Evolutionary conservation across 2,113 vertebrate genomes (phyloP), one percentile per base, ranked within the genome.

Genomic region (Cranoglanis bouderius): DNA sequence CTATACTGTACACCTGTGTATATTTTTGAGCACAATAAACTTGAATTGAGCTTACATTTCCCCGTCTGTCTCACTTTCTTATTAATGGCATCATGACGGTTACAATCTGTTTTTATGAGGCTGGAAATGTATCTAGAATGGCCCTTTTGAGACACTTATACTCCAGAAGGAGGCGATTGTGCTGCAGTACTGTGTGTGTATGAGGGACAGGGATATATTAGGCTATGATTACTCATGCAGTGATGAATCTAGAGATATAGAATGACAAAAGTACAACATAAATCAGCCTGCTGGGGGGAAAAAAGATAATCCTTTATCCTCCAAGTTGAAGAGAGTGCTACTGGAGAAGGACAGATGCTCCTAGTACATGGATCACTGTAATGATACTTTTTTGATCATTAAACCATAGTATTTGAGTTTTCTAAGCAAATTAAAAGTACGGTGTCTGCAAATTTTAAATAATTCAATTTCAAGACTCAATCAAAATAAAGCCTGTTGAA

Each of bases 21-120:
- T 59, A 83, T 61, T 12, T 61, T 21, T 32, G 43, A 85, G 61
- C 53, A 49, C 59, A 67, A 67, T 85, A 51, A 49, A 85, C 43
- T 4, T 65, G 83, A 49, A 67, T 67, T 49, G 83, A 2, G 59
- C 67, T 49, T 49, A 85, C 29, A 32, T 85, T 85, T 65, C 29
- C 29, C 61, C 29, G 40, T 67, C 83, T 51, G 83, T 67, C 57
- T n/a, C 59, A n/a, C 40, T 84, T 84, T 84, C 59, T 84, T 84
- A 63, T 46, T 63, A 84, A 84, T 65, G 38, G 59, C 35, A 84
- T 84, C 83, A 67, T 85, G 61, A 85, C 67, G 32, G 83, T 85
- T 67, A 43, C 83, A 49, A 51, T 85, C 83, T 67, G 83, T 51
- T 85, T 85, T 85, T 85, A 85, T 51, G 83, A 67, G 26, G 43